Evolutionary conservation across 2,888 invertebrate genomes (phyloP).

Genomic region (Unio delphinus): DNA sequence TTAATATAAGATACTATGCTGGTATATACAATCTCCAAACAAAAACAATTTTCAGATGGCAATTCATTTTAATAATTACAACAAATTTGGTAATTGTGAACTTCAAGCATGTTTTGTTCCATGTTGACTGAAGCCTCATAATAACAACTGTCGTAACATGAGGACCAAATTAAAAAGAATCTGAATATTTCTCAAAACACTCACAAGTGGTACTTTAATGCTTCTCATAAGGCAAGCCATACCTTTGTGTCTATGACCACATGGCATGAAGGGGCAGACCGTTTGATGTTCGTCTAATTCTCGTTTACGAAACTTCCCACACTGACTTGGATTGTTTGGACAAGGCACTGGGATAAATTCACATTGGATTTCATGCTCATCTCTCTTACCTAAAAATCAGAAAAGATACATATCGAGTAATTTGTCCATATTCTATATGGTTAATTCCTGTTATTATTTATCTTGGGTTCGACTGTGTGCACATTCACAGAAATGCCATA

Average conservation of each 20-base stretch:
- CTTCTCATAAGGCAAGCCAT: background rate
- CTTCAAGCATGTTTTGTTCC: too few species aligned
- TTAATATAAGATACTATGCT: too few species aligned
- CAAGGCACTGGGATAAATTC: slow-evolving; percentile 47
- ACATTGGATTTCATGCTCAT: slow-evolving; percentile 56
- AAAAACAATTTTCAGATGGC: too few species aligned
- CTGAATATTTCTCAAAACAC: too few species aligned
- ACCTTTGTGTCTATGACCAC: slow-evolving; percentile 49
- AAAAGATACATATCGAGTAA: background rate
- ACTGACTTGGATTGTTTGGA: slow-evolving; percentile 43
- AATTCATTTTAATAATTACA: too few species aligned
- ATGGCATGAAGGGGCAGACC: slow-evolving; percentile 43
- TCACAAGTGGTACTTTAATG: too few species aligned
- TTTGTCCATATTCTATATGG: background rate
- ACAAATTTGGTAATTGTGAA: too few species aligned
- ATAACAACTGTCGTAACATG: too few species aligned
- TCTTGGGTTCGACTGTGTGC: background rate
- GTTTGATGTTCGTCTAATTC: slow-evolving; percentile 52
- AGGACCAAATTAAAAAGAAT: too few species aligned
- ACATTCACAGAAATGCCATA: background rate
- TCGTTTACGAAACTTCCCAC: slow-evolving; percentile 44
- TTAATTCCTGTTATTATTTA: background rate
- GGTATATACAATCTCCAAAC: too few species aligned
- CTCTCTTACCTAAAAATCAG: slow-evolving; percentile 38
- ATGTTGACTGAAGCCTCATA: too few species aligned